Percentiles rank a stretch among this genome's conserved stretches.
Evolutionary conservation across 2,797 vertebrate genomes (phyloP).

Genomic region (Pseudochirops cupreus): DNA sequence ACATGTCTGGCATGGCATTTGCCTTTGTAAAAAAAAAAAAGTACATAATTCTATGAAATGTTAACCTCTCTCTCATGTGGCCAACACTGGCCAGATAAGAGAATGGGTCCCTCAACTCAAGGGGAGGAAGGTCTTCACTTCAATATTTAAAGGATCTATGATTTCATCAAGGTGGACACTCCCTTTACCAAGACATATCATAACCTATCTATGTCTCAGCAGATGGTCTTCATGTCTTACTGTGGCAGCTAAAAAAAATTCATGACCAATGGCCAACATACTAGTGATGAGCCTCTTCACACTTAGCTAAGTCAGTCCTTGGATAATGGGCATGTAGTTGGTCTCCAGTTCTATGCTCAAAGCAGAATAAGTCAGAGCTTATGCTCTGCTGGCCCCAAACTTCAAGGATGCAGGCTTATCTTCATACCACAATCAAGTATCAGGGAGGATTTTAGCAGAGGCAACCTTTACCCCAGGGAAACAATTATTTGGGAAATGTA

Average conservation of each 20-base stretch:
- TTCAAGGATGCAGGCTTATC: neutral
- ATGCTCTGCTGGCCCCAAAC: neutral
- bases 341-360: neutral
- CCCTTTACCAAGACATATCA: neutral
- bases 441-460: neutral
- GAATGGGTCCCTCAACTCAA: neutral
- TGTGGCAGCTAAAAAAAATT: neutral
- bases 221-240: neutral
- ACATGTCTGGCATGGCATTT: slow-evolving; percentile 24
- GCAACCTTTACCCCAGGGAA: neutral
- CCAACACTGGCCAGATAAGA: neutral
- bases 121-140: neutral
- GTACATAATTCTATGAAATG: slow-evolving; percentile 45
- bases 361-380: neutral
- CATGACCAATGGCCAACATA: neutral
- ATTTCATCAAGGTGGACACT: neutral
- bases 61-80: slow-evolving; percentile 16
- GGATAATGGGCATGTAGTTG: neutral
- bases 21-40: slow-evolving; percentile 35
- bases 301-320: neutral
- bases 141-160: neutral
- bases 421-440: neutral
- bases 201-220: neutral
- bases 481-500: neutral
- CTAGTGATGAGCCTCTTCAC: neutral